A percentile compares a stretch with the other conserved stretches of the same genome.
phyloP scores from a whole-genome alignment of 2,113 vertebrate species.

The Naja naja region DNA sequence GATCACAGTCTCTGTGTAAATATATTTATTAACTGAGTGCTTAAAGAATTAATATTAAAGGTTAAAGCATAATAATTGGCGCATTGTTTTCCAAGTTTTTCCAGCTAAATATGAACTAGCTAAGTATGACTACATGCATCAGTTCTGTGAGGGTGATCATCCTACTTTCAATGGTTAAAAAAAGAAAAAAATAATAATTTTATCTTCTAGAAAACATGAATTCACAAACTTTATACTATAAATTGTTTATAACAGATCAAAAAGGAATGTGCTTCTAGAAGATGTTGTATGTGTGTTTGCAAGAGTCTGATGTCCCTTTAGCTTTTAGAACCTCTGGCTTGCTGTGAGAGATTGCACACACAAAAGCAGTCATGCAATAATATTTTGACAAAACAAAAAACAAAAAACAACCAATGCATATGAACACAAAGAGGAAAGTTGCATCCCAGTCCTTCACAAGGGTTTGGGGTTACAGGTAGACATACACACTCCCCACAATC shows the following conservation, averaged over 20 bases:
- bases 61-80: background rate
- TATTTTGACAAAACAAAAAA: background rate
- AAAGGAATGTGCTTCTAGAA: background rate
- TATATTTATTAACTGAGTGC: background rate
- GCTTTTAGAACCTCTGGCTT: background rate
- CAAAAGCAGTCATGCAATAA: background rate
- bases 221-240: background rate
- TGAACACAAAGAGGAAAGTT: background rate
- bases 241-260: background rate
- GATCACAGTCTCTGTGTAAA: background rate
- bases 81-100: background rate
- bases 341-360: background rate
- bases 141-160: background rate
- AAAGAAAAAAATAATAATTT: background rate
- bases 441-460: background rate
- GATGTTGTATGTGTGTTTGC: background rate
- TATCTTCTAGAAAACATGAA: background rate
- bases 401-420: background rate
- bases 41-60: background rate
- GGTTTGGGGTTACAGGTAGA: background rate
- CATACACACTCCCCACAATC: conserved; percentile 4
- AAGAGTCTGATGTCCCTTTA: background rate
- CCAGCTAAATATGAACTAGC: background rate
- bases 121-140: background rate
- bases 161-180: background rate